A percentile compares a stretch with the other conserved stretches of the same genome.
Conservation (phyloP, 2,888 invertebrate genomes). For the Andrena haemorrhoa region DNA sequence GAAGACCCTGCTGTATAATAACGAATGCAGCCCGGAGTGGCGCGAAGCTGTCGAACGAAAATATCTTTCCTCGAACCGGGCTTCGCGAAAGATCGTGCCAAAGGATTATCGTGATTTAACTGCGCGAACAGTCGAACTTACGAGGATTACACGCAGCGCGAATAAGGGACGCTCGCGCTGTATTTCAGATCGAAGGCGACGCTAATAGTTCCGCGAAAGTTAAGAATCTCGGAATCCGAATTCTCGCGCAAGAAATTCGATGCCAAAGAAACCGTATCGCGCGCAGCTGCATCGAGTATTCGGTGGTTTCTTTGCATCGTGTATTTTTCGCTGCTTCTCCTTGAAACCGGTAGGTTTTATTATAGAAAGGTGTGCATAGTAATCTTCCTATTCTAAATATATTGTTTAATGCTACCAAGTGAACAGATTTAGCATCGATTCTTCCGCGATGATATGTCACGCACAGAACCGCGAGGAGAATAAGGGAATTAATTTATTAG, state of each 20-base stretch:
- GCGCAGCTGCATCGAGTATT: constrained; percentile 28
- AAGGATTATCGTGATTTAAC: constrained; percentile 43
- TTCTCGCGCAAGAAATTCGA: constrained; percentile 32
- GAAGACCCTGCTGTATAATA: constrained; percentile 36
- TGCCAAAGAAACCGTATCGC: constrained; percentile 17
- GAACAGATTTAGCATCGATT: not conserved
- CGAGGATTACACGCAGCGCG: constrained; percentile 19
- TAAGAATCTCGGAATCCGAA: constrained; percentile 20
- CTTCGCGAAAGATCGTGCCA: constrained; percentile 8
- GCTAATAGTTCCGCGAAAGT: constrained; percentile 15
- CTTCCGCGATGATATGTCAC: not conserved
- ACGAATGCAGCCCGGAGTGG: not conserved
- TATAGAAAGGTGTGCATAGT: not conserved
- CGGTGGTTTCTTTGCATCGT: not conserved
- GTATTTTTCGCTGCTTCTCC: constrained; percentile 3
- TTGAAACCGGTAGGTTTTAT: constrained; percentile 6
- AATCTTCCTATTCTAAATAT: too few species aligned
- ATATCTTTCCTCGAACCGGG: constrained; percentile 15
- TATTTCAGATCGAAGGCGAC: constrained; percentile 22
- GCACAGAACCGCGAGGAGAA: not conserved
- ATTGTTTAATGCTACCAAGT: too few species aligned
- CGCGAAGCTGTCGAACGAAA: constrained; percentile 27
- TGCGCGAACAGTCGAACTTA: constrained; percentile 7
- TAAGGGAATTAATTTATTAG: constrained; percentile 26
- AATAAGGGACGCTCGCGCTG: constrained; percentile 19